phyloP scores from a whole-genome alignment of 2,888 invertebrate species.

The Stegana nigrithorax region DNA sequence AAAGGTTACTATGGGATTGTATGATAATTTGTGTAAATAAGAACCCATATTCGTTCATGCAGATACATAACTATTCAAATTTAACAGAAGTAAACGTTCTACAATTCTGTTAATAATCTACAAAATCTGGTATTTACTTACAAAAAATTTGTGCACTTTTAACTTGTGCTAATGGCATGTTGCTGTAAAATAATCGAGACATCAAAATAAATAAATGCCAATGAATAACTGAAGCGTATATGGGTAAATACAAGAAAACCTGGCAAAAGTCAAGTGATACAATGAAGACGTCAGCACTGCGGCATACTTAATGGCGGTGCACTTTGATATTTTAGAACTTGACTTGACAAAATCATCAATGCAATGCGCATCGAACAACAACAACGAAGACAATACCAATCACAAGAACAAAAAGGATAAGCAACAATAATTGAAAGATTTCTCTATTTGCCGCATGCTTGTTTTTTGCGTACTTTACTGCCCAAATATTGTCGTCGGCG shows the following conservation, averaged over 20 bases:
- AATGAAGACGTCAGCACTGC: conserved; percentile 60
- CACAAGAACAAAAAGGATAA: conserved; percentile 37
- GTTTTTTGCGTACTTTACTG: conserved; percentile 41
- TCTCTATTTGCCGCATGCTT: conserved; percentile 32
- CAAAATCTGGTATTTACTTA: too few species aligned
- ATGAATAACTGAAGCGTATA: too few species aligned
- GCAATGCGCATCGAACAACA: conserved; percentile 22
- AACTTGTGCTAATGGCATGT: conserved; percentile 43
- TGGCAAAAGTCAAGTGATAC: conserved; percentile 54
- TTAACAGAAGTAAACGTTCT: too few species aligned
- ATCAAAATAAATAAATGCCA: conserved; percentile 33
- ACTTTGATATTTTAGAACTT: conserved; percentile 59
- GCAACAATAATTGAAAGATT: conserved; percentile 52
- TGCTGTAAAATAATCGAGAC: conserved; percentile 54
- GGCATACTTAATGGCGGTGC: conserved; percentile 47
- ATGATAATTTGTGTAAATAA: too few species aligned
- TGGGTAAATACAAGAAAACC: too few species aligned
- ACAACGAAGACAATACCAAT: conserved; percentile 27
- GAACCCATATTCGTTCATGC: too few species aligned
- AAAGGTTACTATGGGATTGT: too few species aligned
- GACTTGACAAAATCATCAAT: conserved; percentile 63
- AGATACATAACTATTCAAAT: too few species aligned
- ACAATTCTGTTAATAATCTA: too few species aligned
- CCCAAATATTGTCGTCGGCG: conserved; percentile 45
- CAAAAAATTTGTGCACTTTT: conserved; percentile 18